Conservation (phyloP, 2,888 invertebrate species). For the Cephus nigrinus region DNA sequence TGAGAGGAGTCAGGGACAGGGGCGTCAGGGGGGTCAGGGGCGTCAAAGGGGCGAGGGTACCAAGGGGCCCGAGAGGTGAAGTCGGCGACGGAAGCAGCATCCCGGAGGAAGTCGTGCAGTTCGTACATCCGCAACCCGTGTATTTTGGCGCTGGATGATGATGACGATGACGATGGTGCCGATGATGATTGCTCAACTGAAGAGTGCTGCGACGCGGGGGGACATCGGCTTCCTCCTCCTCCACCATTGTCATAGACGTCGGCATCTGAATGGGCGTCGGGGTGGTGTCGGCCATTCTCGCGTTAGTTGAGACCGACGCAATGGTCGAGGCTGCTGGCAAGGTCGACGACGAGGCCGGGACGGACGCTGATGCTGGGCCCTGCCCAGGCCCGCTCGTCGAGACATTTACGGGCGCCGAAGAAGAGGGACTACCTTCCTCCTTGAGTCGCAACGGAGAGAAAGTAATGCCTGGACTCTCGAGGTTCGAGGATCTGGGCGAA, state of each 20-base stretch:
- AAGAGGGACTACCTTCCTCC: slow-evolving; percentile 51
- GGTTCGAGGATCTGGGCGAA: slow-evolving; percentile 63
- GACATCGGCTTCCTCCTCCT: too few species aligned
- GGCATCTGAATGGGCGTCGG: too few species aligned
- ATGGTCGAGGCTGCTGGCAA: slow-evolving; percentile 34
- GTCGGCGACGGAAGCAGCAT: slow-evolving; percentile 67
- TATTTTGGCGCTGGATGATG: slow-evolving; percentile 41
- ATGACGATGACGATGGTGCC: slow-evolving; percentile 48
- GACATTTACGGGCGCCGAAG: slow-evolving; percentile 53
- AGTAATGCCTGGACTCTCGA: slow-evolving; percentile 70
- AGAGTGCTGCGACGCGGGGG: slow-evolving; percentile 3
- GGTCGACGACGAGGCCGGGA: slow-evolving; percentile 58
- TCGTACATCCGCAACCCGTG: slow-evolving; percentile 32
- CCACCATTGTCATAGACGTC: too few species aligned
- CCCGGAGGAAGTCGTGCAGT: slow-evolving; percentile 30
- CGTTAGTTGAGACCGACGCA: too few species aligned
- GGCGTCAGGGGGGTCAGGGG: slow-evolving; percentile 58
- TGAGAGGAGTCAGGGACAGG: slow-evolving; percentile 67
- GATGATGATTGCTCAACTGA: slow-evolving; percentile 28
- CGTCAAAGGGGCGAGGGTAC: slow-evolving; percentile 54
- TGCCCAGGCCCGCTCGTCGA: slow-evolving; percentile 45
- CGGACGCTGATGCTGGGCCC: slow-evolving; percentile 45
- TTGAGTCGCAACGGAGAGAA: slow-evolving; percentile 71
- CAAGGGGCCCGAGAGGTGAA: slow-evolving; percentile 62
- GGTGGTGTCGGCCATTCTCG: too few species aligned